A percentile compares a stretch with the other conserved stretches of the same genome.
Evolutionary conservation across 2,113 vertebrate genomes (phyloP).

Genomic region (Leptocoma aspasia): DNA sequence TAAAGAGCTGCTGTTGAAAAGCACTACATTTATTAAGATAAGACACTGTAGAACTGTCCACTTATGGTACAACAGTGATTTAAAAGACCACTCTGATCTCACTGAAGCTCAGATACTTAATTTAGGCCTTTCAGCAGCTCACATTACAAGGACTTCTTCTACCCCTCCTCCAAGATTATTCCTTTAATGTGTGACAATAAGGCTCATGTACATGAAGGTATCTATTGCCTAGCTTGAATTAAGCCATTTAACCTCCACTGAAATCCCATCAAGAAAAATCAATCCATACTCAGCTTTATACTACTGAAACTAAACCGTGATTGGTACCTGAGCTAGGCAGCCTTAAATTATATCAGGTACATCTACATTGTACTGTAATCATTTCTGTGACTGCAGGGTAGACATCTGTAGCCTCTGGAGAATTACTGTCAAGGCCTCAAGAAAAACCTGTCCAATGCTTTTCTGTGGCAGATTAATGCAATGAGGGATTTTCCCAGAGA

Average conservation of each 20-base stretch:
- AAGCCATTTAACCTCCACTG: not conserved
- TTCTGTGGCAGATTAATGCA: not conserved
- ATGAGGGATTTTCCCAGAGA: not conserved
- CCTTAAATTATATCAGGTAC: not conserved
- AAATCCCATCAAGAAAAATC: not conserved
- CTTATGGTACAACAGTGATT: not conserved
- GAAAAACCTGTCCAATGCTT: not conserved
- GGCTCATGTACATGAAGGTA: not conserved
- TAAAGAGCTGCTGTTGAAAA: not conserved
- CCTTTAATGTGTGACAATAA: not conserved
- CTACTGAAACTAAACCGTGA: not conserved
- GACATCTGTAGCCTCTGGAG: slow-evolving; percentile 1
- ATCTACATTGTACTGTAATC: not conserved
- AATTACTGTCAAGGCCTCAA: not conserved
- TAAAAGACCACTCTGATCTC: not conserved
- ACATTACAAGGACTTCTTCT: not conserved
- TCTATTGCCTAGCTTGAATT: not conserved
- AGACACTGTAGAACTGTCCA: not conserved
- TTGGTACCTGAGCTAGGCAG: not conserved
- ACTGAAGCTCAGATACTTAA: not conserved
- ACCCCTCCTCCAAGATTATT: too few species aligned
- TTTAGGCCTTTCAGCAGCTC: not conserved
- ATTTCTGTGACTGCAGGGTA: not conserved
- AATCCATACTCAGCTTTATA: not conserved
- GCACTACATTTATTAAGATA: not conserved